These are phyloP conservation scores for Catocala sponsa DNA, from an alignment of 2,888 invertebrate genomes.

Conservation along the genomic window DNA sequence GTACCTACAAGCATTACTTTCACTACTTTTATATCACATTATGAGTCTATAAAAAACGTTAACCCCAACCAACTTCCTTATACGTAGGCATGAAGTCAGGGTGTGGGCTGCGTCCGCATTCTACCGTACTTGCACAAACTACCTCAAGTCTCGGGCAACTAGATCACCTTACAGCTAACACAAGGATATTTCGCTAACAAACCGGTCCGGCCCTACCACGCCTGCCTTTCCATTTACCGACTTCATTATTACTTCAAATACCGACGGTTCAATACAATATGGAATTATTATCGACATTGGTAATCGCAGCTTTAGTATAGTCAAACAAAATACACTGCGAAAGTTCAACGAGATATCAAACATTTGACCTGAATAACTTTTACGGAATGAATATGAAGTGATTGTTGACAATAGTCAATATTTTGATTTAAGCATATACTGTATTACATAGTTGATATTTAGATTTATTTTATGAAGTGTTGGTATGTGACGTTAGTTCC, in stretches of 20 bases:
- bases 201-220: slow-evolving; percentile 77
- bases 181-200: slow-evolving; percentile 79
- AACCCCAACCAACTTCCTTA: slow-evolving; percentile 70
- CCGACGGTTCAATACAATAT: slow-evolving; percentile 53
- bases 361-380: slow-evolving; percentile 43
- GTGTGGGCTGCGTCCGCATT: slow-evolving; percentile 85
- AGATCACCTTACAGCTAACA: slow-evolving; percentile 81
- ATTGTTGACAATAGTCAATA: slow-evolving; percentile 17
- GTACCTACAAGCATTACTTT: slow-evolving; percentile 4
- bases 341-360: slow-evolving; percentile 44
- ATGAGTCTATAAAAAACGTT: slow-evolving; percentile 48
- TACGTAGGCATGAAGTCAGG: slow-evolving; percentile 62
- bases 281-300: slow-evolving; percentile 50
- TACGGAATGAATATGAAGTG: slow-evolving; percentile 41
- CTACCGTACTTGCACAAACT: slow-evolving; percentile 68
- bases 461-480: neutral
- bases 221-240: slow-evolving; percentile 83
- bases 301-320: slow-evolving; percentile 49
- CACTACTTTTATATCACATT: slow-evolving; percentile 11
- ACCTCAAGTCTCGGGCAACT: slow-evolving; percentile 65
- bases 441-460: slow-evolving; percentile 21
- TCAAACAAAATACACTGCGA: slow-evolving; percentile 39
- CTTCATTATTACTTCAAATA: slow-evolving; percentile 65
- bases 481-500: no score
- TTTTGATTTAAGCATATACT: neutral